These are phyloP conservation scores for Harpagus bidentatus DNA, from an alignment of 2,113 vertebrate genomes.

Conservation along the genomic window DNA sequence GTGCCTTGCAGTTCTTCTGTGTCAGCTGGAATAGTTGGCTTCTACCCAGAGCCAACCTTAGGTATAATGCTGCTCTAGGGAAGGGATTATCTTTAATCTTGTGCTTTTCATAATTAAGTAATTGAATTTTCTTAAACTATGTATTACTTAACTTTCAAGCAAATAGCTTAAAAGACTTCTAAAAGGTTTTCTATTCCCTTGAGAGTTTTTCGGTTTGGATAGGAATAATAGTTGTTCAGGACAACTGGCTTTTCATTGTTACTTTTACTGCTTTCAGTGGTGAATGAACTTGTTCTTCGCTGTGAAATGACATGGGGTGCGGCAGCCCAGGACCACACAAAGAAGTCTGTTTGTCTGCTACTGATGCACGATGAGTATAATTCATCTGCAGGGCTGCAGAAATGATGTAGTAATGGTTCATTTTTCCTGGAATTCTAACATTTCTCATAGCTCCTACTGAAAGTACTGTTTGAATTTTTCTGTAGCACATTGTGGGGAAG, in stretches of 20 bases:
- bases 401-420: not conserved
- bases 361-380: not conserved
- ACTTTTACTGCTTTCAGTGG: not conserved
- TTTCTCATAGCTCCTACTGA: not conserved
- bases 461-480: not conserved
- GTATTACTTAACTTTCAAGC: not conserved
- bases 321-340: not conserved
- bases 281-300: not conserved
- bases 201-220: not conserved
- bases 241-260: not conserved
- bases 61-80: not conserved
- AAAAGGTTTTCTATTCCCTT: not conserved
- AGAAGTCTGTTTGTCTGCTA: not conserved
- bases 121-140: not conserved
- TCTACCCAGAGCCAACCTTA: not conserved
- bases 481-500: not conserved
- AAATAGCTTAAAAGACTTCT: not conserved
- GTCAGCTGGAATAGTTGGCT: not conserved
- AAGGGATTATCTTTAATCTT: slow-evolving; percentile 27
- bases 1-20: not conserved
- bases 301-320: rapidly evolving
- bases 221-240: not conserved
- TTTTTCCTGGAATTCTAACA: not conserved
- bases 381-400: not conserved
- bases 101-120: not conserved